Evolutionary conservation across 2,113 vertebrate genomes (phyloP), one percentile per base, ranked within the genome.

Genomic region (Cavia porcellus): DNA sequence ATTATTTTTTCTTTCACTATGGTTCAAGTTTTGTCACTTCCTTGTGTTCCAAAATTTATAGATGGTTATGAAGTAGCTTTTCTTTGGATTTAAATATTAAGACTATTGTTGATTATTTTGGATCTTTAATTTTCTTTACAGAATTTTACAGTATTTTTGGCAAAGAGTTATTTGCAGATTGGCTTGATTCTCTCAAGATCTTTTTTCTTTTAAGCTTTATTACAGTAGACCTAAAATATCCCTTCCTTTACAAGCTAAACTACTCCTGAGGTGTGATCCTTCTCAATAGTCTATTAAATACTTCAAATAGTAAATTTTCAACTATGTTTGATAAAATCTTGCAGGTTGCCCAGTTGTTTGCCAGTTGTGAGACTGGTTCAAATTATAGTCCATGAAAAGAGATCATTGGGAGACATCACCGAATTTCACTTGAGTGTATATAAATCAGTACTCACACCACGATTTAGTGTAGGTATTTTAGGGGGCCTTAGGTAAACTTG

Each of bases 61-160:
- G 55, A 59, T 42, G 45, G 0, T 30, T 68, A 47, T 75, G 52
- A 45, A 57, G 52, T 74, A 17, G 32, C 35, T 62, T 70, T 86
- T 97, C 13, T 35, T 90, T 90, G 50, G 15, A 30, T 68, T 17
- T 38, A 19, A 25, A 38, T 81, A 66, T 47, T 81, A 22, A 81
- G n/a, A 84, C 86, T 55, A 55, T 24, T 80, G 3, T 47, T 95
- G 55, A 85, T 35, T 75, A 24, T 77, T 92, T 86, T 45, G 38
- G 35, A 66, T 22, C 81, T 75, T 90, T 74, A 24, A 45, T 84
- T 96, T 92, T 93, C 24, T 42, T 85, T 61, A 91, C 64, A 83
- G 45, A 84, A 8, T 81, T 7, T 59, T 90, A 95, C 77, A 79
- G 3, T 52, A n/a, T 14, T 82, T 77, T 38, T 77, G 4, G 11